A percentile compares a stretch with the other conserved stretches of the same genome.
These are phyloP conservation scores for Phyllotreta cruciferae DNA, from an alignment of 2,888 invertebrate genomes.

Conservation along the genomic window DNA sequence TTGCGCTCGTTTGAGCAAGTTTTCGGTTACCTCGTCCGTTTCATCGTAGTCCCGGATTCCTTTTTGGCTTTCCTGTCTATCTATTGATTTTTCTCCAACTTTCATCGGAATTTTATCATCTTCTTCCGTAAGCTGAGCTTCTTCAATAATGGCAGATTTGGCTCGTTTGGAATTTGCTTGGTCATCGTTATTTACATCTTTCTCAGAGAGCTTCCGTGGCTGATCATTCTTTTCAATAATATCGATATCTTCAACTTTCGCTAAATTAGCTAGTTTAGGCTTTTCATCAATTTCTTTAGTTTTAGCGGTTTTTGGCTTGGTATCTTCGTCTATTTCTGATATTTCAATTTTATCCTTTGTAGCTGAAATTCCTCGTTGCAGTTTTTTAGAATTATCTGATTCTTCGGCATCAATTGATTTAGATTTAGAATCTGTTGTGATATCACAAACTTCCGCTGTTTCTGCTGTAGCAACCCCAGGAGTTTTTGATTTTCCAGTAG, in stretches of 20 bases:
- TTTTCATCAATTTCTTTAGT: slow-evolving; percentile 43
- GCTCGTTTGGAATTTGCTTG: slow-evolving; percentile 57
- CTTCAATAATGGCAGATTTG: slow-evolving; percentile 47
- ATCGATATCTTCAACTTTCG: slow-evolving; percentile 43
- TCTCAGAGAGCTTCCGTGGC: slow-evolving; percentile 26
- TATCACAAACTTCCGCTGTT: slow-evolving; percentile 8
- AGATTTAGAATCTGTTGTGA: background rate
- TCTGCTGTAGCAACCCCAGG: slow-evolving; percentile 13
- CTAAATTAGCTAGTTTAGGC: slow-evolving; percentile 52
- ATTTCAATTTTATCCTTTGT: slow-evolving; percentile 39
- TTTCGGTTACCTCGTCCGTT: slow-evolving; percentile 68
- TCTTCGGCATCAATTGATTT: slow-evolving; percentile 11
- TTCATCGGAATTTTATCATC: slow-evolving; percentile 34
- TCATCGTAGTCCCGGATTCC: slow-evolving; percentile 60
- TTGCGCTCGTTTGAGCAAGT: slow-evolving; percentile 69
- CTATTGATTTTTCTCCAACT: slow-evolving; percentile 40
- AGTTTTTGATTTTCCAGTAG: slow-evolving; percentile 15
- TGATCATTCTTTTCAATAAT: slow-evolving; percentile 32
- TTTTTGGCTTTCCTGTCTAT: slow-evolving; percentile 48
- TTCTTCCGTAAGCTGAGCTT: slow-evolving; percentile 42
- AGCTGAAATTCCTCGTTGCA: slow-evolving; percentile 21
- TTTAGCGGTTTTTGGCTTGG: slow-evolving; percentile 40
- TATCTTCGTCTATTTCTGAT: slow-evolving; percentile 30
- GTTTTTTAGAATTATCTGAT: slow-evolving; percentile 21
- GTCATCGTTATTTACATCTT: slow-evolving; percentile 19